Percentiles rank a stretch among this genome's conserved stretches.
Evolutionary conservation across 2,888 invertebrate species (phyloP).

Genomic region (Brachyptera putata): DNA sequence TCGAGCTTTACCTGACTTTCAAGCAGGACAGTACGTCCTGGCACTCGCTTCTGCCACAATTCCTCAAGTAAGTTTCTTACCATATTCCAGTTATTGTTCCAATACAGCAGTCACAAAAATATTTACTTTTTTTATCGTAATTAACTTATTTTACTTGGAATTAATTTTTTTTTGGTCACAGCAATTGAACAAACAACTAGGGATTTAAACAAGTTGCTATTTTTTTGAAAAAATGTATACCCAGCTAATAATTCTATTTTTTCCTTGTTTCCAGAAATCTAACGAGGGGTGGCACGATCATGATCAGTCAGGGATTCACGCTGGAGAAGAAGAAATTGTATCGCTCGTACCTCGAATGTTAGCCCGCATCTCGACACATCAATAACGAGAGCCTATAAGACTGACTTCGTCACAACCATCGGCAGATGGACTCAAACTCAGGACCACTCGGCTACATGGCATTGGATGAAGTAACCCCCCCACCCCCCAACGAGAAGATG

Average conservation of each 20-base stretch:
- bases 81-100: not conserved
- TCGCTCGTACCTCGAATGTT: constrained; percentile 61
- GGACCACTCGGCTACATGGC: not conserved
- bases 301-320: constrained; percentile 84
- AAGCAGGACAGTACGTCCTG: constrained; percentile 83
- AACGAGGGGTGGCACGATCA: constrained; percentile 79
- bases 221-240: too few species aligned
- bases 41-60: constrained; percentile 82
- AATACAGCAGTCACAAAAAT: not conserved
- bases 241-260: too few species aligned
- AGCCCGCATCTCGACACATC: constrained; percentile 23
- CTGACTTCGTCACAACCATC: constrained; percentile 29
- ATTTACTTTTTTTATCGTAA: too few species aligned
- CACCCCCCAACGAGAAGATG: not conserved
- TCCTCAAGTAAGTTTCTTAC: constrained; percentile 73
- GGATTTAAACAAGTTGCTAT: too few species aligned
- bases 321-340: constrained; percentile 90
- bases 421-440: constrained; percentile 14
- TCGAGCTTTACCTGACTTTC: constrained; percentile 83
- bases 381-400: constrained; percentile 36
- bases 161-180: too few species aligned
- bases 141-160: too few species aligned
- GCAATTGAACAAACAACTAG: too few species aligned
- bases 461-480: constrained; percentile 6
- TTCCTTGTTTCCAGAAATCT: constrained; percentile 83